A percentile compares a stretch with the other conserved stretches of the same genome.
Conservation (phyloP, 1,140 invertebrate genomes). For the Schlechtendalia chinensis region DNA sequence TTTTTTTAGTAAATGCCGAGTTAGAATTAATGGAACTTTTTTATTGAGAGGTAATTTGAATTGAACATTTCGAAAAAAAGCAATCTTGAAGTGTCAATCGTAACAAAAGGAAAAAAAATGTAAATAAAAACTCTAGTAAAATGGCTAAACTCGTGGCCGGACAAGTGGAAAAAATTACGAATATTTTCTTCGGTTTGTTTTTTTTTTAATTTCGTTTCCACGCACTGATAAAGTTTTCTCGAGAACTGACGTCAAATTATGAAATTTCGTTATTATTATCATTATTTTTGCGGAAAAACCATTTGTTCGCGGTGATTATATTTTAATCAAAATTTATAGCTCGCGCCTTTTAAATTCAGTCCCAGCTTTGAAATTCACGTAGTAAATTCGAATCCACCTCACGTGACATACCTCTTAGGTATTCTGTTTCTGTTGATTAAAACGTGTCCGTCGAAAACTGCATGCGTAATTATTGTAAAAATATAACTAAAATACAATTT, state of each 20-base stretch:
- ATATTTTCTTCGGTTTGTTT: background rate
- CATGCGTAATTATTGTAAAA: too few relatives aligned
- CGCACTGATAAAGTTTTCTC: background rate
- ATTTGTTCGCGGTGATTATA: constrained; percentile 2
- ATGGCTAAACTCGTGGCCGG: background rate
- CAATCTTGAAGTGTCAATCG: constrained; percentile 1
- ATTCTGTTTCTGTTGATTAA: background rate
- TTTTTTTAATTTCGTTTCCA: background rate
- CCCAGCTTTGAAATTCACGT: background rate
- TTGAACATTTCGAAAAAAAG: background rate
- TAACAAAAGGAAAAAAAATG: too few relatives aligned
- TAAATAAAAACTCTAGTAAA: background rate
- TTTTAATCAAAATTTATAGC: constrained; percentile 28
- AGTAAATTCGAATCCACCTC: constrained; percentile 5
- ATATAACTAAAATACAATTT: too few relatives aligned
- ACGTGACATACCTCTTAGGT: background rate
- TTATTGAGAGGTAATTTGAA: background rate
- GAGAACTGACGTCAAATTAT: background rate
- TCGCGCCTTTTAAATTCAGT: background rate
- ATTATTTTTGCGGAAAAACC: background rate
- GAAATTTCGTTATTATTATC: background rate
- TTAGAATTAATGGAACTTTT: background rate
- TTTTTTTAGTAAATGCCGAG: background rate
- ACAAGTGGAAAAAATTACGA: background rate
- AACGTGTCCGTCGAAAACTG: background rate